phyloP scores from a whole-genome alignment of 92 coral and sea anemone species.

The Siderastrea siderea region DNA sequence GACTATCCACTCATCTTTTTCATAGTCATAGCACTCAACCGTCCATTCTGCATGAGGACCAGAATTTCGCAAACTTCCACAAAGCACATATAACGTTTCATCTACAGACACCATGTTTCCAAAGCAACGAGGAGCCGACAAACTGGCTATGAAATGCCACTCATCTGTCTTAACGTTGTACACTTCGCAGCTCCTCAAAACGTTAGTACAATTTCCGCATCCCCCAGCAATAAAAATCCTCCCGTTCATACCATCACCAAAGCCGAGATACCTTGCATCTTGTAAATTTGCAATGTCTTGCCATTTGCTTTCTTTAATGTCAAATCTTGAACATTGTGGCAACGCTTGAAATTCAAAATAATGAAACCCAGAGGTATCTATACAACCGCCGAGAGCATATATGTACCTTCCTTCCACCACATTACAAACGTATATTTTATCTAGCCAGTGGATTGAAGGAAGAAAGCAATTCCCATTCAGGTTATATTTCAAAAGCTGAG shows the following conservation, averaged over 20 bases:
- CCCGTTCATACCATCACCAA: neutral
- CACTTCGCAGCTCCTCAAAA: neutral
- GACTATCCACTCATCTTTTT: neutral
- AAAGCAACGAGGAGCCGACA: neutral
- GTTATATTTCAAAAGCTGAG: too few species aligned
- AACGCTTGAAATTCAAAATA: neutral
- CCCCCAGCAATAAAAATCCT: constrained; percentile 14
- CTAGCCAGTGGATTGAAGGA: neutral
- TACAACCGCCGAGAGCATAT: neutral
- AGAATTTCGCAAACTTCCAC: neutral
- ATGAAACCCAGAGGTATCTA: neutral
- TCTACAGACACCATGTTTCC: neutral
- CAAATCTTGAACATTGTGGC: neutral
- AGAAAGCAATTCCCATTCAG: neutral
- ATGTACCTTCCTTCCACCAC: neutral
- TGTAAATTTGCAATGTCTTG: neutral
- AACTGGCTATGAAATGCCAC: neutral
- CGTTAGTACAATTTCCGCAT: too few species aligned
- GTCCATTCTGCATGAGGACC: neutral
- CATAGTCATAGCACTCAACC: neutral
- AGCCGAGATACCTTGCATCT: neutral
- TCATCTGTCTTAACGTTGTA: neutral
- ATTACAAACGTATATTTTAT: neutral
- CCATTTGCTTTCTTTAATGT: neutral
- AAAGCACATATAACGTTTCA: neutral